Evolutionary conservation across 2,113 vertebrate species (phyloP).

Genomic region (Callipepla squamata): DNA sequence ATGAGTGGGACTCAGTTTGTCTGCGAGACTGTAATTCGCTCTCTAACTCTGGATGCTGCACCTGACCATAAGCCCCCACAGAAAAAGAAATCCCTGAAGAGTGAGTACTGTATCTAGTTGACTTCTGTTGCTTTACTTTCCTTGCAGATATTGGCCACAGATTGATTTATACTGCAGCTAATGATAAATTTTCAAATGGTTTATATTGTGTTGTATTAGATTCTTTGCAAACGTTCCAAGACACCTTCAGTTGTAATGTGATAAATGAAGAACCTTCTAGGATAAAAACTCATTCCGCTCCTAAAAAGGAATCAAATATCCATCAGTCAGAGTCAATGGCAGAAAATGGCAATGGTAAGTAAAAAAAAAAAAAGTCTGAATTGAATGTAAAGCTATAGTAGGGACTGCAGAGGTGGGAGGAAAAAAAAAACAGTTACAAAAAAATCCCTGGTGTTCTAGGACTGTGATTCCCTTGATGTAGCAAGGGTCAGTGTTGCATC

Average conservation of each 20-base stretch:
- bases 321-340: neutral
- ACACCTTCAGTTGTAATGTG: neutral
- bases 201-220: neutral
- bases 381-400: neutral
- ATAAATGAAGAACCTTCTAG: neutral
- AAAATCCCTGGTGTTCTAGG: neutral
- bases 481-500: neutral
- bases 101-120: slow-evolving; percentile 64
- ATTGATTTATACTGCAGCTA: neutral
- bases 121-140: neutral
- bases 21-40: slow-evolving; percentile 97
- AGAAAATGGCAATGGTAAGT: slow-evolving; percentile 28
- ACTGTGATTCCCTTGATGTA: neutral
- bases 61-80: slow-evolving; percentile 90
- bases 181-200: neutral
- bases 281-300: neutral
- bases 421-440: neutral
- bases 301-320: neutral
- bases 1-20: slow-evolving; percentile 98
- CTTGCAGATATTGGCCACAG: neutral
- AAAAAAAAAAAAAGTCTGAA: neutral
- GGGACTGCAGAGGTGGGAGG: neutral
- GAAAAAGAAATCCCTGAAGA: slow-evolving; percentile 69
- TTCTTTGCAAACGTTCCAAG: neutral
- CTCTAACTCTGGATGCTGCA: slow-evolving; percentile 92